Evolutionary conservation across 2,113 vertebrate species (phyloP), one percentile per base, ranked within the genome.

Genomic region (Egretta garzetta): DNA sequence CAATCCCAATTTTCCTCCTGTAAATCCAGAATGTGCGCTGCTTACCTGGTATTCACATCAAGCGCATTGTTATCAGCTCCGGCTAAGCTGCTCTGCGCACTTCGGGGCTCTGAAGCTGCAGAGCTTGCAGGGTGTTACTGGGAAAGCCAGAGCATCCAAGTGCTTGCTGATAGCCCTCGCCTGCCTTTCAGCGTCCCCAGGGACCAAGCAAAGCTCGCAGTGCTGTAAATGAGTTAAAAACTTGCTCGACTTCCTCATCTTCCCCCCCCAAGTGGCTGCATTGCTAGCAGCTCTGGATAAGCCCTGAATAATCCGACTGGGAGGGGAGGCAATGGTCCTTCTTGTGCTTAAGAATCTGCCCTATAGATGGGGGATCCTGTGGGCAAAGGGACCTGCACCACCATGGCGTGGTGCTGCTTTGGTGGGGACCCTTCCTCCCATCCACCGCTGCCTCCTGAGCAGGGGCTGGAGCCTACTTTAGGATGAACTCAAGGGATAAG

Each of bases 1-100:
- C 95, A 96, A 52, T 45, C 92, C 89, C 72, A 87, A 83, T 96
- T 96, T 96, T 96, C 95, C 92, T 90, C 90, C 90, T 80, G 92
- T 66, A 87, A 92, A 84, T 87, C 89, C 90, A 60, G 56, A 86
- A 66, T 83, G 89, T 5, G 0, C 3, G 0, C 67, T 33, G 82
- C 95, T 94, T 52, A 87, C 95, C 95, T 92, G 86, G 28, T 80
- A 66, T 94, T 94, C 77, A 10, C 95, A 94, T 94, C 92, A 90
- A 71, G 86, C 21, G 28, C 41, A 2, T 70, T 50, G 89, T 86
- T 86, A 74, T 86, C 92, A 80, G 72, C 81, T 86, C 60, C 72
- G 56, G 50, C 66, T 32, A 62, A 43, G 80, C 76, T 60, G 74
- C 73, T 74, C 92, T 12, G 19, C 8, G 56, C 45, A 7, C 55